Evolutionary conservation across 1,140 invertebrate genomes (phyloP).

Genomic region (Trichonephila clavata): DNA sequence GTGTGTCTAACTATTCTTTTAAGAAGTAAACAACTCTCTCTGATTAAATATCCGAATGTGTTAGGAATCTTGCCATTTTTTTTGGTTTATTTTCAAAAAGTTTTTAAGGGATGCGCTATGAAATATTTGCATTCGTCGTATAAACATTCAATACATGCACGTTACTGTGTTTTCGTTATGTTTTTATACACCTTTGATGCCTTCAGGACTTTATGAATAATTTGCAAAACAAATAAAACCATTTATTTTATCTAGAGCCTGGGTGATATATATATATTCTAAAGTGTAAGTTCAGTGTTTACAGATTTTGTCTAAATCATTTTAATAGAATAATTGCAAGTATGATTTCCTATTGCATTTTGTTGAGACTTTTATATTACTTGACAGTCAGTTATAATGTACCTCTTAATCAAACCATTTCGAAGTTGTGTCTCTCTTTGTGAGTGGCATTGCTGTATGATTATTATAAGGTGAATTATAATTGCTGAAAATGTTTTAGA

Average conservation of each 20-base stretch:
- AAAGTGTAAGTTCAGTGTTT: not conserved
- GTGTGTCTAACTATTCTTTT: not conserved
- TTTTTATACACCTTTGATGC: slow-evolving; percentile 12
- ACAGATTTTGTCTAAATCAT: not conserved
- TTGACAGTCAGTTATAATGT: too few species aligned
- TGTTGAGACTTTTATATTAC: too few species aligned
- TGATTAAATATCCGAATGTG: not conserved
- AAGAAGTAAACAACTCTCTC: not conserved
- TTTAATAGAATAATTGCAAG: too few species aligned
- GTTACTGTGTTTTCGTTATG: slow-evolving; percentile 2
- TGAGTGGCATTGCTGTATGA: too few species aligned
- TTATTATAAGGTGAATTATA: too few species aligned
- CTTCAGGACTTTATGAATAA: not conserved
- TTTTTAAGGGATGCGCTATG: not conserved
- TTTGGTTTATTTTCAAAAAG: not conserved
- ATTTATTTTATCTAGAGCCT: not conserved
- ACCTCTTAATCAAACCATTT: too few species aligned
- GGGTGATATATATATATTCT: not conserved
- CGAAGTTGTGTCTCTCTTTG: too few species aligned
- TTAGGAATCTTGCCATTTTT: not conserved
- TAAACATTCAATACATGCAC: not conserved
- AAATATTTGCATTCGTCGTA: not conserved
- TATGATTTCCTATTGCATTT: too few species aligned
- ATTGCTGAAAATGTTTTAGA: too few species aligned
- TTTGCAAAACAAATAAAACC: not conserved